phyloP scores from a whole-genome alignment of 2,888 invertebrate genomes.

The Agriopis leucophaearia region DNA sequence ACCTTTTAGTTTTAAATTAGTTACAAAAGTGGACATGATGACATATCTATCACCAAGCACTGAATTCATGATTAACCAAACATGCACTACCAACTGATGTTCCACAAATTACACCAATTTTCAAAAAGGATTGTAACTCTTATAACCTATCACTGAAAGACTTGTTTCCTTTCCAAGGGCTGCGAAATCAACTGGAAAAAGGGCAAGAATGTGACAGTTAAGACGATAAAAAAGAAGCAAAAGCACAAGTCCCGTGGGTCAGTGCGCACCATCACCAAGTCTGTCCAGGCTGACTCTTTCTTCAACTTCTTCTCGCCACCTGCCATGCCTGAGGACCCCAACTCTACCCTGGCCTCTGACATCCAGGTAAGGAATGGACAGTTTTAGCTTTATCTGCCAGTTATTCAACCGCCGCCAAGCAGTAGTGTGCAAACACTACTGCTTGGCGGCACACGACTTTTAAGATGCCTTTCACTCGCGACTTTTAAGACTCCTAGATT shows the following conservation, averaged over 20 bases:
- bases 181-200: conserved; percentile 99
- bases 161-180: conserved; percentile 86
- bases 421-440: no score
- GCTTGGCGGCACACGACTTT: no score
- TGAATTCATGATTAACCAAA: conserved; percentile 42
- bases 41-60: conserved; percentile 53
- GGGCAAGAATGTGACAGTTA: conserved; percentile 98
- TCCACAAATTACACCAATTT: not conserved
- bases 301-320: conserved; percentile 99
- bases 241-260: conserved; percentile 98
- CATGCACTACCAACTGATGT: conserved; percentile 52
- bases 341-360: conserved; percentile 95
- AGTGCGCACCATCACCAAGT: conserved; percentile 97
- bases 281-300: conserved; percentile 98
- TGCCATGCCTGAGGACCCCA: conserved; percentile 92
- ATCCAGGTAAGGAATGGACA: conserved; percentile 84
- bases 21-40: conserved; percentile 55
- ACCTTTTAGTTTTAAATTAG: not conserved
- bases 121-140: not conserved
- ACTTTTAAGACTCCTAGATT: no score
- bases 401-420: no score
- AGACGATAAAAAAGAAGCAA: conserved; percentile 98
- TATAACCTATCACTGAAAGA: not conserved
- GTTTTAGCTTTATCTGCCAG: not conserved
- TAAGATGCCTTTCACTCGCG: no score